Percentiles rank a stretch among this genome's conserved stretches.
Evolutionary conservation across 2,113 vertebrate species (phyloP).

Genomic region (Gambusia affinis): DNA sequence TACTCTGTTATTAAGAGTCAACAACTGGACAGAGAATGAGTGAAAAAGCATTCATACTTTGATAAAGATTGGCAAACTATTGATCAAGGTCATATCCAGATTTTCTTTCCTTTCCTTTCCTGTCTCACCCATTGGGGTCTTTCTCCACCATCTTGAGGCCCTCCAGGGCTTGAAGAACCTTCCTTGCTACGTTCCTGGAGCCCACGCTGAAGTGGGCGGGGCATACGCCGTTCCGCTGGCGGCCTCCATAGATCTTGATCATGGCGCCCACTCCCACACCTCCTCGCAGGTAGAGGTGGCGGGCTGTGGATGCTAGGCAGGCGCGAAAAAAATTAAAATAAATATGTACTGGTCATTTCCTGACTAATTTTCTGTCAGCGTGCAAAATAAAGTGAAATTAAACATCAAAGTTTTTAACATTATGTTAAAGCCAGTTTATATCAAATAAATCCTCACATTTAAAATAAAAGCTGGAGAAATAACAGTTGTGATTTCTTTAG

Average conservation of each 20-base stretch:
- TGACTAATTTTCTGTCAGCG: neutral
- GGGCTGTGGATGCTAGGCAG: slow-evolving; percentile 85
- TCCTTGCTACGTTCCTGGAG: slow-evolving; percentile 88
- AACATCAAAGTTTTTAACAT: neutral
- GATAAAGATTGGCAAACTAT: no score
- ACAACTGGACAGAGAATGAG: no score
- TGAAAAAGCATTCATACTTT: no score
- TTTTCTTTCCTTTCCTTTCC: neutral
- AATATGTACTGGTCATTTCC: slow-evolving; percentile 9
- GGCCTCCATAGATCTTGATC: slow-evolving; percentile 92
- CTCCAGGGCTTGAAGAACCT: slow-evolving; percentile 87
- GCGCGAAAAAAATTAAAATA: neutral
- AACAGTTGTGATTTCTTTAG: neutral
- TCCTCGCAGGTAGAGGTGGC: slow-evolving; percentile 88
- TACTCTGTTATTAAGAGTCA: no score
- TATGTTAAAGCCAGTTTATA: no score
- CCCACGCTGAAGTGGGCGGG: slow-evolving; percentile 90
- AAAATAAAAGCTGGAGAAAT: no score
- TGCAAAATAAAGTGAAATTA: neutral
- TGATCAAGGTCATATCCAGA: neutral
- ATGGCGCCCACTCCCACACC: slow-evolving; percentile 88
- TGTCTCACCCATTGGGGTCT: slow-evolving; percentile 88
- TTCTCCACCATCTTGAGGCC: slow-evolving; percentile 93
- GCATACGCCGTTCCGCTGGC: slow-evolving; percentile 88
- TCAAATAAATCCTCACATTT: no score